These are phyloP conservation scores for Cheilinus undulatus DNA, from an alignment of 2,113 vertebrate species.

Conservation along the genomic window DNA sequence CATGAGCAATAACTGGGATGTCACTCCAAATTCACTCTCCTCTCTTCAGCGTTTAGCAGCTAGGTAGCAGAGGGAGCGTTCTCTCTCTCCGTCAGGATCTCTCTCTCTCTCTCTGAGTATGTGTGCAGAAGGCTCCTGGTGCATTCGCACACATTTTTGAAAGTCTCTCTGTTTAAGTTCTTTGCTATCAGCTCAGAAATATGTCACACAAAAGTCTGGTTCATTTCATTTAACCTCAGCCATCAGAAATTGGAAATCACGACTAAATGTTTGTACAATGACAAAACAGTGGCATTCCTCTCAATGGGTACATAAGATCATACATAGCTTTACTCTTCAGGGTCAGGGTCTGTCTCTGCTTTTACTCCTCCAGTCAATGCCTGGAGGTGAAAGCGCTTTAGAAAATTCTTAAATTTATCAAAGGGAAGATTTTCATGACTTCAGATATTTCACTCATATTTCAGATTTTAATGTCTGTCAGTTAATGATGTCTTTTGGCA, in stretches of 20 bases:
- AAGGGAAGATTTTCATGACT: too few relatives aligned
- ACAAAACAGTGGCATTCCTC: background rate
- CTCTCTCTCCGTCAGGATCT: background rate
- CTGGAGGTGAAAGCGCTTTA: too few relatives aligned
- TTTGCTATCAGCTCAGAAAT: background rate
- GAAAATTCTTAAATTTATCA: too few relatives aligned
- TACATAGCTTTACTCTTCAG: too few relatives aligned
- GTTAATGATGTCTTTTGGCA: too few relatives aligned
- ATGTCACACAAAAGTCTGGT: background rate
- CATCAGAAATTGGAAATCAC: background rate
- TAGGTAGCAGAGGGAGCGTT: slow-evolving; percentile 52
- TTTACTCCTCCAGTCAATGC: too few relatives aligned
- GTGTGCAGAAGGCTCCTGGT: too few relatives aligned
- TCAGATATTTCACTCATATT: too few relatives aligned
- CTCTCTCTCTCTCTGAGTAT: background rate
- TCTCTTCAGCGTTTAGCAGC: slow-evolving; percentile 66
- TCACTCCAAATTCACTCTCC: slow-evolving; percentile 68
- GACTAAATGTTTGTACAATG: background rate
- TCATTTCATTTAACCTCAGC: background rate
- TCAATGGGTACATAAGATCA: too few relatives aligned
- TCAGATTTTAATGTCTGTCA: too few relatives aligned
- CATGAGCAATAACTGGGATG: slow-evolving; percentile 81
- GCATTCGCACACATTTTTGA: too few relatives aligned
- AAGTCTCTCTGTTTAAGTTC: slow-evolving; percentile 9
- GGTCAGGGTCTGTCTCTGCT: too few relatives aligned